A percentile compares a stretch with the other conserved stretches of the same genome.
Conservation (phyloP, 1,140 invertebrate genomes). For the Nasonia vitripennis region DNA sequence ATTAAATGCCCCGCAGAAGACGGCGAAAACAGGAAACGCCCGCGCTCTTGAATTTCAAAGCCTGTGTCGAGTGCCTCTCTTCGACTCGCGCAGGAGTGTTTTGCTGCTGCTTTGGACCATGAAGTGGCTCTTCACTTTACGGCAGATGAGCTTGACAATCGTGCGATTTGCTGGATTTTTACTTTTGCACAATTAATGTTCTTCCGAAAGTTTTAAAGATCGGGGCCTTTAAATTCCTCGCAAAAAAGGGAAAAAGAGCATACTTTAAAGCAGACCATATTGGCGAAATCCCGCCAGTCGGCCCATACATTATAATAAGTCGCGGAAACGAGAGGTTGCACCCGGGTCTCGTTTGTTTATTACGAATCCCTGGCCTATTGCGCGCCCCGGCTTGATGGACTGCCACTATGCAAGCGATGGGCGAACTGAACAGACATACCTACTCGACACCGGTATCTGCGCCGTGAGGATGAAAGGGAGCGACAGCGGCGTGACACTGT, state of each 20-base stretch:
- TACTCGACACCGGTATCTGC: too few species aligned
- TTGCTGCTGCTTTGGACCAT: background rate
- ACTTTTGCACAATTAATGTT: too few species aligned
- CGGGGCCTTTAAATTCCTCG: background rate
- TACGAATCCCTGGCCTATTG: constrained; percentile 49
- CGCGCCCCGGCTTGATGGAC: background rate
- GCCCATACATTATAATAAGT: background rate
- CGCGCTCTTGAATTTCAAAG: constrained; percentile 41
- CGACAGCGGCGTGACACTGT: constrained; percentile 31
- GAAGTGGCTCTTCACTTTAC: background rate
- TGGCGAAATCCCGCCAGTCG: too few species aligned
- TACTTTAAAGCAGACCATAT: too few species aligned
- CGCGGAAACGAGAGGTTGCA: constrained; percentile 13
- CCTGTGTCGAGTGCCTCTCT: background rate
- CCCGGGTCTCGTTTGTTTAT: constrained; percentile 30
- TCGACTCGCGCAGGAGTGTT: background rate
- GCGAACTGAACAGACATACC: too few species aligned
- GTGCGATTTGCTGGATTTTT: too few species aligned
- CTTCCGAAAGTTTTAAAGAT: too few species aligned
- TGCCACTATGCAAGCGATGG: background rate
- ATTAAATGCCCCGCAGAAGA: constrained; percentile 43
- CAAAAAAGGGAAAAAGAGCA: background rate
- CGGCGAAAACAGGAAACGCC: constrained; percentile 45
- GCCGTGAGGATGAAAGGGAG: constrained; percentile 31
- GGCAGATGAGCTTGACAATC: too few species aligned